Evolutionary conservation across 1,140 invertebrate genomes (phyloP).

Genomic region (Drosophila ambigua): DNA sequence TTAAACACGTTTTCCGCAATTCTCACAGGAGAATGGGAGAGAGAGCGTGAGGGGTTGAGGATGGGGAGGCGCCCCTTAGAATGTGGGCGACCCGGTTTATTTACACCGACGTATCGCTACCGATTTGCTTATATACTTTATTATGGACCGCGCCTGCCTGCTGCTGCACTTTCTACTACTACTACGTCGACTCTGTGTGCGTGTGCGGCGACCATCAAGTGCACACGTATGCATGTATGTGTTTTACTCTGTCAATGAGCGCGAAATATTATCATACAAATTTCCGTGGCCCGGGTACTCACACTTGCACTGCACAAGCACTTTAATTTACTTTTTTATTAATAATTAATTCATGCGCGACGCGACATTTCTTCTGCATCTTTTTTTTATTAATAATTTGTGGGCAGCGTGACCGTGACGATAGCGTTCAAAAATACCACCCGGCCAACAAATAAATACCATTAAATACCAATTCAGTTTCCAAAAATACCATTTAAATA

Average conservation of each 20-base stretch:
- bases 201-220: conserved; percentile 26
- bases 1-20: conserved; percentile 49
- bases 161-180: conserved; percentile 66
- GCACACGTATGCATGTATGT: conserved; percentile 48
- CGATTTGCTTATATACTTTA: conserved; percentile 32
- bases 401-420: too few relatives aligned
- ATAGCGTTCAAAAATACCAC: too few relatives aligned
- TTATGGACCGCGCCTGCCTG: conserved; percentile 56
- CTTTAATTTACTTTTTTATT: conserved; percentile 30
- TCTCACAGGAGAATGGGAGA: conserved; percentile 1
- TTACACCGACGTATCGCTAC: conserved; percentile 51
- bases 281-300: conserved; percentile 13
- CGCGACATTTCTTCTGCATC: conserved; percentile 35
- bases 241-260: neutral
- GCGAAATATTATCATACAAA: conserved; percentile 6
- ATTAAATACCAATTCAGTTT: too few relatives aligned
- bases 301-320: conserved; percentile 46
- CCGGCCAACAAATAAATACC: too few relatives aligned
- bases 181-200: conserved; percentile 26
- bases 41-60: conserved; percentile 1
- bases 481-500: too few relatives aligned
- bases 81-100: conserved; percentile 71
- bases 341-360: conserved; percentile 54
- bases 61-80: conserved; percentile 24
- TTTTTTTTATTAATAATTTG: too few relatives aligned